Percentiles rank a stretch among this genome's conserved stretches.
Evolutionary conservation across 2,888 invertebrate species (phyloP).

Genomic region (Digitonthophagus gazella): DNA sequence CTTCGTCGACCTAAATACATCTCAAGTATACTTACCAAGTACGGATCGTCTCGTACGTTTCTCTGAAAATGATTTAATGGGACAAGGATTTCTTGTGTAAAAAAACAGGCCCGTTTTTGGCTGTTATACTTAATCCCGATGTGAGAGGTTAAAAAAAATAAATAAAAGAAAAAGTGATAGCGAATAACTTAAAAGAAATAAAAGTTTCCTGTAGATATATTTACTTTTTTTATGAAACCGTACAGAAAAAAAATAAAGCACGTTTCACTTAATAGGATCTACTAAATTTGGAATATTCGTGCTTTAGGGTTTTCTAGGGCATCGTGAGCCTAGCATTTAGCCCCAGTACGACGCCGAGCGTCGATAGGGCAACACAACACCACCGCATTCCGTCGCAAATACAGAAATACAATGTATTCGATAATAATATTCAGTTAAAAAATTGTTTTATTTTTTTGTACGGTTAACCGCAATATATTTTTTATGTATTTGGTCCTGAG

Average conservation of each 20-base stretch:
- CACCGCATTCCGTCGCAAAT: neutral
- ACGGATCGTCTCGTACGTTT: neutral
- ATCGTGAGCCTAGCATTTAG: conserved; percentile 25
- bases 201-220: neutral
- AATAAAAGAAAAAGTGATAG: too few species aligned
- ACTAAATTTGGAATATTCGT: neutral
- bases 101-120: neutral
- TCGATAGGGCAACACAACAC: conserved; percentile 34
- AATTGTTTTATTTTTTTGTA: neutral
- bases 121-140: neutral
- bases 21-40: neutral
- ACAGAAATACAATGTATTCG: neutral
- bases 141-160: neutral
- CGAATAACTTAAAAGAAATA: too few species aligned
- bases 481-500: conserved; percentile 40
- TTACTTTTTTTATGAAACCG: neutral
- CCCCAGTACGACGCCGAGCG: conserved; percentile 34
- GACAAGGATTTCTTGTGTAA: neutral
- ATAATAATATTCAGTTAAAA: neutral
- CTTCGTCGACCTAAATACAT: neutral
- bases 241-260: neutral
- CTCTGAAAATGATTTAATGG: neutral
- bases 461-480: neutral
- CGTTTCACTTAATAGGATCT: neutral
- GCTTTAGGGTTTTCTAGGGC: conserved; percentile 31